These are phyloP conservation scores for Harpegnathos saltator DNA, from an alignment of 1,140 invertebrate genomes.

Conservation along the genomic window DNA sequence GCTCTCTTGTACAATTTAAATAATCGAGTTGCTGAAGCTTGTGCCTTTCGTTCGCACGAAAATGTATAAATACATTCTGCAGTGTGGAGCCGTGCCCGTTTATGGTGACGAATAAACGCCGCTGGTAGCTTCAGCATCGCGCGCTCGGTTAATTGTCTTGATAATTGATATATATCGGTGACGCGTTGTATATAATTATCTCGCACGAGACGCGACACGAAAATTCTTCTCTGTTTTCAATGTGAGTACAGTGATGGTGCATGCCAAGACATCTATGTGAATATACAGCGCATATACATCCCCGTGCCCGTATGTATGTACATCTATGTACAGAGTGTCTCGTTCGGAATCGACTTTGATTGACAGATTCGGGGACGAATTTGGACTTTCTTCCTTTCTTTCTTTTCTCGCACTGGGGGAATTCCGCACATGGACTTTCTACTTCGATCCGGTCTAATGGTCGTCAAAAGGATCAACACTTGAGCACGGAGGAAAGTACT, in stretches of 20 bases:
- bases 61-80: no score
- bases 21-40: no score
- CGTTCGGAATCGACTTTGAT: conserved; percentile 21
- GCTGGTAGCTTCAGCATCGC: background rate
- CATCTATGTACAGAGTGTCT: conserved; percentile 60
- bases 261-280: conserved; percentile 84
- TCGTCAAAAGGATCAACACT: no score
- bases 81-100: background rate
- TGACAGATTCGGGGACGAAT: background rate
- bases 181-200: background rate
- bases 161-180: background rate
- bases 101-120: background rate
- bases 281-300: conserved; percentile 66
- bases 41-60: no score
- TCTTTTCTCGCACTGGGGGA: no score
- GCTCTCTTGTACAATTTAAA: no score
- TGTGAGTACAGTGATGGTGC: conserved; percentile 79
- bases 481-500: no score
- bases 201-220: background rate
- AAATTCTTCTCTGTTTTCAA: conserved; percentile 52
- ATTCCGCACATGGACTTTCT: no score
- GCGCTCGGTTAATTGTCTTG: background rate
- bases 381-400: background rate
- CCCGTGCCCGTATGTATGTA: conserved; percentile 48
- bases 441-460: no score